Evolutionary conservation across 2,888 invertebrate species (phyloP).

Genomic region (Ypsolopha sequella): DNA sequence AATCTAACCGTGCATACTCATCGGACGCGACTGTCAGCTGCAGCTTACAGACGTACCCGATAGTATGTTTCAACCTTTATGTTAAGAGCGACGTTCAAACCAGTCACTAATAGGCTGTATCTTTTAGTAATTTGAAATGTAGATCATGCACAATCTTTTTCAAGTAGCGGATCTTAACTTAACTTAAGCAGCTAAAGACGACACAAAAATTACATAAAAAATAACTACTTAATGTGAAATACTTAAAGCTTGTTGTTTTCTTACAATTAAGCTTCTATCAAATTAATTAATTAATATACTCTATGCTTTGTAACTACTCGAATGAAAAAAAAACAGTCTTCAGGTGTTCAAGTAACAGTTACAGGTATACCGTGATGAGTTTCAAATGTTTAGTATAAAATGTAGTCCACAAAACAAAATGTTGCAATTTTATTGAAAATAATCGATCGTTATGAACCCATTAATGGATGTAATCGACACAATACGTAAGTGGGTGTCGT

Average conservation of each 20-base stretch:
- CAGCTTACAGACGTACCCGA: too few species aligned
- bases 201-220: conserved; percentile 23
- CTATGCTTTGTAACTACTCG: not conserved
- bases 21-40: too few species aligned
- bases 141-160: too few species aligned
- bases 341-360: not conserved
- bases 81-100: too few species aligned
- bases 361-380: not conserved
- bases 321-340: not conserved
- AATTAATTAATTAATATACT: not conserved
- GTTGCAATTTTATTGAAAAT: not conserved
- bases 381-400: not conserved
- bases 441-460: conserved; percentile 1
- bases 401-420: not conserved
- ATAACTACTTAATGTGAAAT: conserved; percentile 6
- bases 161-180: conserved; percentile 33
- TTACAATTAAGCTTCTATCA: too few species aligned
- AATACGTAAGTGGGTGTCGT: conserved; percentile 48
- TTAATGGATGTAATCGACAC: conserved; percentile 23
- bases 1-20: too few species aligned
- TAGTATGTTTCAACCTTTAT: too few species aligned
- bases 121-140: too few species aligned
- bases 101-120: too few species aligned
- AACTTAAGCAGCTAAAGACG: conserved; percentile 56
- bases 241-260: not conserved